Evolutionary conservation across 1,140 invertebrate species (phyloP).

Genomic region (Aphis gossypii): DNA sequence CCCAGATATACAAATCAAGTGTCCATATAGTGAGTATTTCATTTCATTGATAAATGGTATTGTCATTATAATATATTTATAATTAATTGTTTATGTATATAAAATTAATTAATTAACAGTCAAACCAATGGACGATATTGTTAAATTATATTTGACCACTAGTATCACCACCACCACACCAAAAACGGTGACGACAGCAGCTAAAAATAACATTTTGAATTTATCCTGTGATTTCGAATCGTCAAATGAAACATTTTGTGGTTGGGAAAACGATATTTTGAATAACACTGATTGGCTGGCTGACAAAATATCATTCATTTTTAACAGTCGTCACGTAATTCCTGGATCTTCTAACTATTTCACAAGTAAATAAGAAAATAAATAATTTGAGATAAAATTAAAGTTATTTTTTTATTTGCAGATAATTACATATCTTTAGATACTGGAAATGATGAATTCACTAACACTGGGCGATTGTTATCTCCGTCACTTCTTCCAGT

Average conservation of each 20-base stretch:
- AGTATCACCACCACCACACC: neutral
- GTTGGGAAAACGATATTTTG: slow-evolving; percentile 46
- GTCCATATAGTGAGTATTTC: slow-evolving; percentile 29
- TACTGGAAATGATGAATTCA: neutral
- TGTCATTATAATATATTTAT: neutral
- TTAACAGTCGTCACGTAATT: neutral
- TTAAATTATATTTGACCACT: neutral
- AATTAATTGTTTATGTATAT: neutral
- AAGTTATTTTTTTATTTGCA: neutral
- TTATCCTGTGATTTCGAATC: slow-evolving; percentile 40
- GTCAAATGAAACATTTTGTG: slow-evolving; percentile 43
- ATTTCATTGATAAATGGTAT: neutral
- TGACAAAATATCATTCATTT: slow-evolving; percentile 24
- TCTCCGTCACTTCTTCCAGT: slow-evolving; percentile 5
- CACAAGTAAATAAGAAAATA: neutral
- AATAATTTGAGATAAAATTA: neutral
- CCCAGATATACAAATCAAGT: neutral
- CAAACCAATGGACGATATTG: neutral
- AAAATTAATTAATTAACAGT: neutral
- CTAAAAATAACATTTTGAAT: neutral
- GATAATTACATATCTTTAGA: slow-evolving; percentile 47
- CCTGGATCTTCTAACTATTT: slow-evolving; percentile 46
- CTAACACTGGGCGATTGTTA: neutral
- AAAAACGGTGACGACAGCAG: no score
- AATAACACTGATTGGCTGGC: slow-evolving; percentile 46